Percentiles rank a stretch among this genome's conserved stretches.
Conservation (phyloP, 2,797 vertebrate species). For the Gastrophryne carolinensis region DNA sequence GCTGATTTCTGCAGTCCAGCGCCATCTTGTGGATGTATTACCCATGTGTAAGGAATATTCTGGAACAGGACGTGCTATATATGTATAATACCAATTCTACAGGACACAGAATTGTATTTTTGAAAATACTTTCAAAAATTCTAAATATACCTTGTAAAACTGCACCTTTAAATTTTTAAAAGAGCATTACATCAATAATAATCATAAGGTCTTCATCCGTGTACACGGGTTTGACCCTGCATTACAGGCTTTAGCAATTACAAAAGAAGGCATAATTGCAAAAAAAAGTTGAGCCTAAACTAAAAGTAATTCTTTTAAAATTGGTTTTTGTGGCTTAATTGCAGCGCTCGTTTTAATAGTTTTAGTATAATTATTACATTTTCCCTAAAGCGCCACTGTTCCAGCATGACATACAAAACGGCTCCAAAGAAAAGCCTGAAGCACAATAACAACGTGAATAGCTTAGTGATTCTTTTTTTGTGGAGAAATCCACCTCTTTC, state of each 20-base stretch:
- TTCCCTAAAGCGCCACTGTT: constrained; percentile 4
- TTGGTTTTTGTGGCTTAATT: constrained; percentile 36
- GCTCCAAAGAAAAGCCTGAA: neutral
- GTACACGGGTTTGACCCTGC: neutral
- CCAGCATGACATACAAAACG: constrained; percentile 14
- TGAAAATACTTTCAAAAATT: neutral
- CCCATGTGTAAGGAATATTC: too few species aligned
- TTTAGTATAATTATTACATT: neutral
- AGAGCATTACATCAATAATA: neutral
- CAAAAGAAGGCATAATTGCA: constrained; percentile 11
- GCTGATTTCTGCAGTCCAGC: too few species aligned
- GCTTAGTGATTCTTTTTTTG: neutral
- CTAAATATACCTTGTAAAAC: neutral
- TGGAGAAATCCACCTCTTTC: constrained; percentile 1
- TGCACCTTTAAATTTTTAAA: neutral
- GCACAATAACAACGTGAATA: constrained; percentile 14
- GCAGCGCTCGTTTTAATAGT: constrained; percentile 1
- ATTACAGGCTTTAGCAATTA: constrained; percentile 9
- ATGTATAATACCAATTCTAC: too few species aligned
- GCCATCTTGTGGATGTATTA: too few species aligned
- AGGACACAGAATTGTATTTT: too few species aligned
- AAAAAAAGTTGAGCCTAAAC: constrained; percentile 26
- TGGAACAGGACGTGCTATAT: too few species aligned
- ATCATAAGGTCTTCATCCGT: neutral
- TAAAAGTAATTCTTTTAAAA: constrained; percentile 29